Base-by-base conservation (phyloP, 1,140 invertebrate species). In the Caenorhabditis latens region DNA sequence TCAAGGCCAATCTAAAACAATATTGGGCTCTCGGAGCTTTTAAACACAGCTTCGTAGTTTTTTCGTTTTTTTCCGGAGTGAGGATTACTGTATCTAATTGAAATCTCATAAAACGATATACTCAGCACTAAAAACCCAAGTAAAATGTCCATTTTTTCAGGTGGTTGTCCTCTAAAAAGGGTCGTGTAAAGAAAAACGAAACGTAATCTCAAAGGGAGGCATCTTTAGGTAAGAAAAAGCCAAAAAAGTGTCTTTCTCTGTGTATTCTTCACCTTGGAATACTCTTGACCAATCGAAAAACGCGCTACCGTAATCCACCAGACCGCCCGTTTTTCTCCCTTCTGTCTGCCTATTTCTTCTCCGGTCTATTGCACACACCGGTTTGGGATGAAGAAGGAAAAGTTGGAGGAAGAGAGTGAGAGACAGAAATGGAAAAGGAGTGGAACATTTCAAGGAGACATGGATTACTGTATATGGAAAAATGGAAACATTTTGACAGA, bases 181-280 rank as follows among this genome's bases (percentile, higher is more conserved):
- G 11, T 71, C 13, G 67, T n/a, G 8, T n/a, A n/a, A 50, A 50
- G 71, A 79, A 67, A 40, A 32, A 6, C 16, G 8, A 8, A 46
- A 24, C n/a, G 71, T 79, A 48, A 79, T 79, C 71, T 79, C 71
- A 79, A 50, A 50, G 71, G 71, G 43, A 79, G 71, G 71, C 71
- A 50, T 79, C 65, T 71, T 46, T 79, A 79, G 71, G 71, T 79
- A 79, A 79, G 71, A 79, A 79, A 79, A 79, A 79, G 71, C 71
- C 71, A 79, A 71, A 71, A 71, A 71, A 71, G 43, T 79, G 43
- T 79, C 71, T 50, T 40, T 48, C 40, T 48, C 32, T 79, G 46
- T 79, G 71, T 79, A 4, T 79, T 53, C 71, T 79, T 71, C 65
- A 71, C 65, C 65, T 71, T 71, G 46, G 46, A 79, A 79, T 79